These are phyloP conservation scores for Tenthredo scrophulariae DNA, from an alignment of 2,888 invertebrate species.

Conservation along the genomic window DNA sequence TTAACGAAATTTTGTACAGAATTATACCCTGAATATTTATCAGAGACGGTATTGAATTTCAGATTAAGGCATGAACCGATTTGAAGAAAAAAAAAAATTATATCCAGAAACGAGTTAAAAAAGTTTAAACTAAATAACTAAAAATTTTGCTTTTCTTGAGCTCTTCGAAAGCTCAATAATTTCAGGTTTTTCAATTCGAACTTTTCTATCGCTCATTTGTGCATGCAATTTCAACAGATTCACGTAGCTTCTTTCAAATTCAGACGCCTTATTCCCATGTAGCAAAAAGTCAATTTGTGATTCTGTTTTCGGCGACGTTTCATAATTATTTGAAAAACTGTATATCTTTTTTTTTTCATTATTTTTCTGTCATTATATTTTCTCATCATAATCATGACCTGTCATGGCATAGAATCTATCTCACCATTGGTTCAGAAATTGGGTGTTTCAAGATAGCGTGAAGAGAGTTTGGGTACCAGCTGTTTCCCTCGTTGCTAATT, in stretches of 20 bases:
- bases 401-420: neutral
- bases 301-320: too few species aligned
- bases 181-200: too few species aligned
- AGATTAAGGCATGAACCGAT: neutral
- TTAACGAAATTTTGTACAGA: neutral
- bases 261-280: too few species aligned
- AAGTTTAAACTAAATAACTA: neutral
- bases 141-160: too few species aligned
- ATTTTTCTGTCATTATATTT: neutral
- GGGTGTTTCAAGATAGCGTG: constrained; percentile 8
- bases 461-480: neutral
- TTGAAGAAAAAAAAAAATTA: too few species aligned
- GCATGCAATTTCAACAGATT: too few species aligned
- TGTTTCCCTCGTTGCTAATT: constrained; percentile 44
- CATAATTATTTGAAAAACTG: too few species aligned
- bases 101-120: neutral
- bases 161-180: too few species aligned
- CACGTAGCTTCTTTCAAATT: too few species aligned
- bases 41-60: neutral
- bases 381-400: neutral
- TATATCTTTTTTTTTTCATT: neutral
- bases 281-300: too few species aligned
- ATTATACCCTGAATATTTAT: neutral
- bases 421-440: neutral
- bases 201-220: too few species aligned